Conservation (phyloP, 2,888 invertebrate species). For the Orchesellides sinensis region DNA sequence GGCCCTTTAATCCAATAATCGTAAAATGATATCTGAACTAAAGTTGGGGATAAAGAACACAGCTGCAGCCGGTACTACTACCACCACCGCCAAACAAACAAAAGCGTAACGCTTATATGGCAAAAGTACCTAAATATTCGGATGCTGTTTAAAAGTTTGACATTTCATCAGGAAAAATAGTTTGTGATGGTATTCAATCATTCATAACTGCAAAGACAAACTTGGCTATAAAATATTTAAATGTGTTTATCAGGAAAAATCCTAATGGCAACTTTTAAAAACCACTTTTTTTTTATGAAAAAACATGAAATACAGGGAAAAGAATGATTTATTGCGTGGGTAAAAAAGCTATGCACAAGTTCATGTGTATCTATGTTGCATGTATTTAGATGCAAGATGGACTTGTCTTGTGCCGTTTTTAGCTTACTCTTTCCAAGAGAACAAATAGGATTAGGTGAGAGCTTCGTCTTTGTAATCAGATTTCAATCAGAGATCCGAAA, state of each 20-base stretch:
- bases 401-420: not conserved
- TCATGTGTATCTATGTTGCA: not conserved
- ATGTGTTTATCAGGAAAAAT: not conserved
- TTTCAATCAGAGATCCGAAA: slow-evolving; percentile 29
- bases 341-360: not conserved
- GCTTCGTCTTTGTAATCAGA: slow-evolving; percentile 22
- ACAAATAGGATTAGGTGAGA: not conserved
- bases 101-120: not conserved
- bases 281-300: not conserved
- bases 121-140: not conserved
- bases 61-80: not conserved
- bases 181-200: slow-evolving; percentile 41
- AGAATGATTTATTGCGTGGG: slow-evolving; percentile 29
- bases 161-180: not conserved
- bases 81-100: not conserved
- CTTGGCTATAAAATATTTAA: no score
- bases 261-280: not conserved
- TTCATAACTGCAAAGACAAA: no score
- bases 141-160: not conserved
- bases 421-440: not conserved
- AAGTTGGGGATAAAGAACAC: slow-evolving; percentile 8
- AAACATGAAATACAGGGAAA: slow-evolving; percentile 1
- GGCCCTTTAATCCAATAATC: slow-evolving; percentile 67
- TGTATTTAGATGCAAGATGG: no score
- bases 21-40: slow-evolving; percentile 64